A percentile compares a stretch with the other conserved stretches of the same genome.
phyloP scores from a whole-genome alignment of 2,113 vertebrate genomes.

The Epinephelus lanceolatus region DNA sequence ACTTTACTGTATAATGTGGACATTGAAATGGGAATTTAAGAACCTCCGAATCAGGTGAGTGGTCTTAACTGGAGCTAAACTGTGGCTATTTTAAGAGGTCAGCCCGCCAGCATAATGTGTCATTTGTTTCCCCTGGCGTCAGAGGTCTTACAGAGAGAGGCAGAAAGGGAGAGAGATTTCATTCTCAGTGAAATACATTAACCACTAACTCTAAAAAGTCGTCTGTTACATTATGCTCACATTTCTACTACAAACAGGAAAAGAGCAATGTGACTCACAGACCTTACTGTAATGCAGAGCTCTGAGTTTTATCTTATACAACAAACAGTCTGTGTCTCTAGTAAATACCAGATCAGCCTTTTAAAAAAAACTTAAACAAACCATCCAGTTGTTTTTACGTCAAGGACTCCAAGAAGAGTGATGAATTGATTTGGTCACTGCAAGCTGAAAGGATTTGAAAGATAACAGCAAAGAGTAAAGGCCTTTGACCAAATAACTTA shows the following conservation, averaged over 20 bases:
- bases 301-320: constrained; percentile 8
- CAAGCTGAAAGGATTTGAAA: not conserved
- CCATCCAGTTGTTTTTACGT: constrained; percentile 1
- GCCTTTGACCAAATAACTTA: not conserved
- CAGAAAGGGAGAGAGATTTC: constrained; percentile 1
- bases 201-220: not conserved
- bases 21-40: constrained; percentile 48
- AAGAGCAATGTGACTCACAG: not conserved
- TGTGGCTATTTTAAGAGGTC: constrained; percentile 63
- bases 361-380: not conserved
- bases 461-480: constrained; percentile 2
- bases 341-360: constrained; percentile 15
- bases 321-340: constrained; percentile 22
- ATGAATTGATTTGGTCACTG: not conserved
- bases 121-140: constrained; percentile 68
- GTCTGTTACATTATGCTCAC: not conserved
- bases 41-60: constrained; percentile 76
- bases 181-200: not conserved
- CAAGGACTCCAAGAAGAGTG: not conserved
- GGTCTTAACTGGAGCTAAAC: constrained; percentile 68
- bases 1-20: constrained; percentile 59
- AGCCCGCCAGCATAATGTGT: constrained; percentile 69
- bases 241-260: not conserved
- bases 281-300: not conserved
- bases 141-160: constrained; percentile 33